Conservation (phyloP, 2,797 vertebrate genomes). For the Hemibagrus guttatus region DNA sequence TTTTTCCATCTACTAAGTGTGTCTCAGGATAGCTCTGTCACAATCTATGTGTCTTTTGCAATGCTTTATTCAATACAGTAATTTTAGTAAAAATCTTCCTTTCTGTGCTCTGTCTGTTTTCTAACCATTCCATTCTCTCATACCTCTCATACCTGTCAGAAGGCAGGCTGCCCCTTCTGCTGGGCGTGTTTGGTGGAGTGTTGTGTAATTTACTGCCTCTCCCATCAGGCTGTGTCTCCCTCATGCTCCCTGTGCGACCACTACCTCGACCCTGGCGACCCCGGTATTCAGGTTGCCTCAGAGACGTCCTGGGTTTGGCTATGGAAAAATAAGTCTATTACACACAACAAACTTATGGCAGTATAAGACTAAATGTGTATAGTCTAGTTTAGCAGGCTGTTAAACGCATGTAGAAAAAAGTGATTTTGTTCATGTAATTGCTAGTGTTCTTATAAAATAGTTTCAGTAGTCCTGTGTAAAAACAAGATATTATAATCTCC, state of each 20-base stretch:
- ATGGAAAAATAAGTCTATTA: conserved; percentile 19
- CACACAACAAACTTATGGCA: background rate
- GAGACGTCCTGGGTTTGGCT: conserved; percentile 82
- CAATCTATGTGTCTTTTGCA: background rate
- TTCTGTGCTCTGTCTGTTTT: background rate
- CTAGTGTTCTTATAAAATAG: background rate
- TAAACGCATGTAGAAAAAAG: background rate
- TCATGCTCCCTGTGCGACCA: conserved; percentile 51
- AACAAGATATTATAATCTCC: conserved; percentile 11
- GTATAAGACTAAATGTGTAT: background rate
- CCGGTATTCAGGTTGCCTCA: conserved; percentile 74
- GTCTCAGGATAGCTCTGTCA: background rate
- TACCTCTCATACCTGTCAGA: conserved; percentile 58
- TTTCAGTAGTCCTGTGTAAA: background rate
- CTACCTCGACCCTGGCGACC: conserved; percentile 64
- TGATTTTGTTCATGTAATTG: background rate
- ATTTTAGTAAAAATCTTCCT: background rate
- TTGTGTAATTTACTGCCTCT: conserved; percentile 50
- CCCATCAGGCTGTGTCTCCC: conserved; percentile 63
- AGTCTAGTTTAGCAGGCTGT: too few relatives aligned
- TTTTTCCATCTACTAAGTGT: background rate
- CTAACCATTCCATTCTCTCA: background rate
- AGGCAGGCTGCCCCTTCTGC: conserved; percentile 67
- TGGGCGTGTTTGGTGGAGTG: conserved; percentile 50
- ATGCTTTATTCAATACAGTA: background rate